Evolutionary conservation across 2,113 vertebrate genomes (phyloP), one percentile per base, ranked within the genome.

Genomic region (Condylura cristata): DNA sequence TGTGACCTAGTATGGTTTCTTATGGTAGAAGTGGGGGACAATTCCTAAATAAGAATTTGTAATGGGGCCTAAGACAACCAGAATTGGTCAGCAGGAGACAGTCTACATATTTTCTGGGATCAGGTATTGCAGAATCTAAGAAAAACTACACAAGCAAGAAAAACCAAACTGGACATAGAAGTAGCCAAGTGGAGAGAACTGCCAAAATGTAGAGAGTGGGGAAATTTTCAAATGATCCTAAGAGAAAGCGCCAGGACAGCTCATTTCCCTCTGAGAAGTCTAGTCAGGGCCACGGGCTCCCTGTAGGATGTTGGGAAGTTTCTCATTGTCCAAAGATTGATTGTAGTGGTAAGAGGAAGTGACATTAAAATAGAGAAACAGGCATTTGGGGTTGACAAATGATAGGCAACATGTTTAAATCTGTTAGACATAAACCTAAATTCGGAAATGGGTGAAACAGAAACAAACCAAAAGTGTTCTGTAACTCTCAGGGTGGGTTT

Each of bases 281-380:
- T n/a, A 44, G 37, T 41, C 39, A 26, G 30, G 86, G 66, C 32
- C 32, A 41, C 20, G 9, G 37, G 24, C 58, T 63, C 44, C 94
- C 41, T 2, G 8, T n/a, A 61, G 37, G 46, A 76, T 28, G 26
- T 17, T 32, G 48, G 85, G 58, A 68, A 48, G 39, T 63, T 60
- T 82, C 86, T 83, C 63, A 46, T 86, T 80, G 71, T 61, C 56
- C 44, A 12, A 58, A 95, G 93, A 97, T 79, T 93, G 75, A 93
- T 30, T 53, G 79, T 93, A 44, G 39, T 12, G 5, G 53, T 93
- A 65, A 89, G 61, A 30, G 39, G 37, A 60, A 86, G 70, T 71
- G 83, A 72, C 79, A 34, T n/a, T 30, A 61, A 87, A 26, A 3
- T 20, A 39, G 16, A 70, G 78, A 75, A 66, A 94, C 24, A 32